These are phyloP conservation scores for Eristalis pertinax DNA, from an alignment of 2,888 invertebrate species.

Conservation along the genomic window DNA sequence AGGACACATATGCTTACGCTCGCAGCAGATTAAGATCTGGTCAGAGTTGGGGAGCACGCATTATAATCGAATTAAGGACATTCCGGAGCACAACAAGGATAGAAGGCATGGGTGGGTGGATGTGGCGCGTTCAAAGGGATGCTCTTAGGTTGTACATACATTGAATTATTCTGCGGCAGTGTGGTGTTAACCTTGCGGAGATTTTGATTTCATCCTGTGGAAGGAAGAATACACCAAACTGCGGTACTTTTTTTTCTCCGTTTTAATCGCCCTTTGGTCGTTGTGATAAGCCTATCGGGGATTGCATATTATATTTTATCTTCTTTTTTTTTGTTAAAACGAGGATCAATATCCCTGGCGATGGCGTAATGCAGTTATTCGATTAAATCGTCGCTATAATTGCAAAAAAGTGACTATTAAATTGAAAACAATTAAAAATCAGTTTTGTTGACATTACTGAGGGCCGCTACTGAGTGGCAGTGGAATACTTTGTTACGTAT, in stretches of 20 bases:
- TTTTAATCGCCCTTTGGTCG: neutral
- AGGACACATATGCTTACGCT: constrained; percentile 15
- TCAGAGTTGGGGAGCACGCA: neutral
- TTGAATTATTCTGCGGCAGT: neutral
- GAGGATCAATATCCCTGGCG: neutral
- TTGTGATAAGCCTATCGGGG: neutral
- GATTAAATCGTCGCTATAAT: neutral
- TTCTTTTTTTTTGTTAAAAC: neutral
- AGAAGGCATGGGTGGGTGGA: neutral
- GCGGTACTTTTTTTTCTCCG: neutral
- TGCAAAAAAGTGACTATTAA: neutral
- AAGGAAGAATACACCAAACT: neutral
- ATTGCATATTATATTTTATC: neutral
- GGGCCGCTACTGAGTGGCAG: no score
- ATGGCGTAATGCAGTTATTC: constrained; percentile 2
- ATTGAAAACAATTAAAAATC: neutral
- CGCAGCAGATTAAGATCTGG: constrained; percentile 21
- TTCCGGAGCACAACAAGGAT: neutral
- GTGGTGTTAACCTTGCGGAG: neutral
- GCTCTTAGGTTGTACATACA: neutral
- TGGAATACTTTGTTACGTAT: neutral
- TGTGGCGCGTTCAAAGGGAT: neutral
- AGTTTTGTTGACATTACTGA: no score
- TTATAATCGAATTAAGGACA: constrained; percentile 46
- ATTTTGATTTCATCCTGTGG: neutral